These are phyloP conservation scores for Tenthredo mesomela DNA, from an alignment of 2,888 invertebrate genomes.

Conservation along the genomic window DNA sequence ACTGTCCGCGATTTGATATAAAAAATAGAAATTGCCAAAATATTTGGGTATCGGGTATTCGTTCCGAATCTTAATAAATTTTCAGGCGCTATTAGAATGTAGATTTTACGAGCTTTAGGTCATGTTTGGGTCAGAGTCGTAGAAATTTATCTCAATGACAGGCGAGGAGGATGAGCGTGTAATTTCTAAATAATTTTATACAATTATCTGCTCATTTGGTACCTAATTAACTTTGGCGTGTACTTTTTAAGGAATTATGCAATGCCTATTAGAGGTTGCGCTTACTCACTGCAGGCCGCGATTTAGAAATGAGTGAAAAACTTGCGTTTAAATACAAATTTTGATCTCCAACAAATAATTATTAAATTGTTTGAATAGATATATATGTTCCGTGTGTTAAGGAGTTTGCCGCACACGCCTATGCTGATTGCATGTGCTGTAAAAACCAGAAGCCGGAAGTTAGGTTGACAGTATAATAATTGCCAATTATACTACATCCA, in stretches of 20 bases:
- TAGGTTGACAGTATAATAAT: conserved; percentile 32
- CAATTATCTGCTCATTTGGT: background rate
- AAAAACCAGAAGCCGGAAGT: conserved; percentile 33
- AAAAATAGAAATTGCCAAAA: background rate
- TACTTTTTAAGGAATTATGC: background rate
- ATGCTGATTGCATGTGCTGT: background rate
- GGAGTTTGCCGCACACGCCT: background rate
- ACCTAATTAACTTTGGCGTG: background rate
- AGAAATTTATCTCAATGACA: background rate
- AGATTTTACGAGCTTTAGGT: background rate
- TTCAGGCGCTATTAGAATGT: background rate
- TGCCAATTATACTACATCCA: conserved; percentile 25
- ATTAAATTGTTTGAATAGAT: background rate
- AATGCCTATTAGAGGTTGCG: background rate
- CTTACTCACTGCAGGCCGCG: background rate
- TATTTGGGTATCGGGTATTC: background rate
- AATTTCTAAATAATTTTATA: background rate
- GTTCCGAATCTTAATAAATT: background rate
- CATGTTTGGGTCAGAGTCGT: background rate
- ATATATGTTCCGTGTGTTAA: background rate
- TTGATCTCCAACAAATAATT: background rate
- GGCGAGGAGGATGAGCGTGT: background rate
- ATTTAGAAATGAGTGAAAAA: background rate
- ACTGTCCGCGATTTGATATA: background rate
- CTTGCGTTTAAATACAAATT: background rate